Base-by-base conservation (phyloP, 2,797 vertebrate genomes). In the Gobio occitaniae region DNA sequence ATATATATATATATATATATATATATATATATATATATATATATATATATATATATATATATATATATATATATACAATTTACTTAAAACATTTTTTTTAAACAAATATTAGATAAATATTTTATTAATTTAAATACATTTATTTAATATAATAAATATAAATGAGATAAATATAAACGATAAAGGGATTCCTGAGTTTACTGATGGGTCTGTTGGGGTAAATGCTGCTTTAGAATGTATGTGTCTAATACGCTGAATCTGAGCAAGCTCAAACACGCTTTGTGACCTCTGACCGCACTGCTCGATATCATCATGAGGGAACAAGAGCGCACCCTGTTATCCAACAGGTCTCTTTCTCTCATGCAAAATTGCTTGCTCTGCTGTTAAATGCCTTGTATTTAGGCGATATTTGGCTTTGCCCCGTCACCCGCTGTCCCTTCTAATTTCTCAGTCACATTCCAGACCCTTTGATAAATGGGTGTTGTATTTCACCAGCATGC, bases 391-490 rank as follows among this genome's bases (percentile, higher is more conserved):
- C 47, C 69, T 82, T 54, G 66, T 69, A 85, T 88, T 84, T 54
- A 4, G 65, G 50, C 1, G 68, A 38, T 59, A 88, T 86, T 86
- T 86, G 74, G 71, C 78, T 79, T 52, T 59, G n/a, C n/a, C 68
- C 80, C 7, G 3, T 78, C 69, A 78, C 71, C 68, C 70, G 6
- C 56, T n/a, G 10, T 29, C 38, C 41, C 21, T 41, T 65, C 71
- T 29, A 68, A 54, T 86, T 80, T 83, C 68, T 81, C 77, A 21
- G 16, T 25, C 38, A 70, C 90, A 86, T 89, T 88, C 82, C 80
- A 82, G 19, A 54, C 12, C 25, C 50, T n/a, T 48, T 88, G 85
- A 80, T 82, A 66, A 89, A 87, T 83, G 83, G 76, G 84, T 86
- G 78, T 87, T 77, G 44, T 66, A 86, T 89, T 89, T 88, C 86